Evolutionary conservation across 2,888 invertebrate species (phyloP).

Genomic region (Bhutanitis thaidina): DNA sequence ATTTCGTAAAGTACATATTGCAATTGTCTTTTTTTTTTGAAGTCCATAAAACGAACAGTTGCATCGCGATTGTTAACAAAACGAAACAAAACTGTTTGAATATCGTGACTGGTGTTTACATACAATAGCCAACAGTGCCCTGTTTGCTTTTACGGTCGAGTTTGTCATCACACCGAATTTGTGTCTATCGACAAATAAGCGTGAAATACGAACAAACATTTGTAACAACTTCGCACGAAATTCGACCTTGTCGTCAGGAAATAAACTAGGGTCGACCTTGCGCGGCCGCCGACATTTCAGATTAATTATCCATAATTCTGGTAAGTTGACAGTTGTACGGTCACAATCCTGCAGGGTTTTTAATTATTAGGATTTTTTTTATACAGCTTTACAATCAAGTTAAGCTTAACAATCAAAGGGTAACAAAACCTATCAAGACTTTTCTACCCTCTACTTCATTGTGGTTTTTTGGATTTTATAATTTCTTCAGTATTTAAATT

Average conservation of each 20-base stretch:
- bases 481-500: no score
- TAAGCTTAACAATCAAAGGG: no score
- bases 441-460: no score
- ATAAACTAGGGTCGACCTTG: conserved; percentile 22
- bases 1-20: no score
- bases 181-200: conserved; percentile 16
- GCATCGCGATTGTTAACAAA: background rate
- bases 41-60: no score
- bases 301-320: conserved; percentile 28
- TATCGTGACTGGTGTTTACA: conserved; percentile 5
- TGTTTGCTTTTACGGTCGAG: conserved; percentile 3
- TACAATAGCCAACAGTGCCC: conserved; percentile 10
- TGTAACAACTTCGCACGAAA: conserved; percentile 11
- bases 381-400: no score
- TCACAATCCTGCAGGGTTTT: background rate
- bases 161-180: conserved; percentile 6
- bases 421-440: no score
- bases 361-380: no score
- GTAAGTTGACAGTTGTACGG: conserved; percentile 8
- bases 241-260: conserved; percentile 24
- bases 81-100: background rate
- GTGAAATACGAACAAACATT: conserved; percentile 12
- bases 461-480: no score
- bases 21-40: background rate
- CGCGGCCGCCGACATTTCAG: conserved; percentile 20